A percentile compares a stretch with the other conserved stretches of the same genome.
These are phyloP conservation scores for Budorcas taxicolor DNA, from an alignment of 2,113 vertebrate species.

Conservation along the genomic window DNA sequence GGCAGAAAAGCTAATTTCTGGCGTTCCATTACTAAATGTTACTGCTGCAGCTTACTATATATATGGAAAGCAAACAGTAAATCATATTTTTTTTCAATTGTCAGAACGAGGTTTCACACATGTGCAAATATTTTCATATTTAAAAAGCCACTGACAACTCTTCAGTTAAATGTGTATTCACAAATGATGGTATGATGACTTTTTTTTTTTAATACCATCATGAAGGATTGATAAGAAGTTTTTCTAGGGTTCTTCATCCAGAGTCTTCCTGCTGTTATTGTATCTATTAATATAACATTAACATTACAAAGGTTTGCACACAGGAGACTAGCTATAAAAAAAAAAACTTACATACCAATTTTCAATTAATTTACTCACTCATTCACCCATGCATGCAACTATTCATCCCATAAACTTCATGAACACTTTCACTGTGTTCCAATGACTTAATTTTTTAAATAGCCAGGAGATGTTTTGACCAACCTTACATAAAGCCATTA, in stretches of 20 bases:
- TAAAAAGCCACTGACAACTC: neutral
- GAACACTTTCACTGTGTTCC: neutral
- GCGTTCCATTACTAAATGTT: neutral
- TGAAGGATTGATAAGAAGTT: neutral
- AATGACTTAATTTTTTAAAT: neutral
- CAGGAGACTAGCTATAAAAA: neutral
- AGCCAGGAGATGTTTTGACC: neutral
- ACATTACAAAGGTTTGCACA: neutral
- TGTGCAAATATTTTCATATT: conserved; percentile 13
- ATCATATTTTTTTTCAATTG: neutral
- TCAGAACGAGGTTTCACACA: neutral
- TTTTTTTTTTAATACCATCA: neutral
- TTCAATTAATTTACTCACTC: neutral
- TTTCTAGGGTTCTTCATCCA: neutral
- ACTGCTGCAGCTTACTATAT: neutral
- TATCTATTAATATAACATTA: neutral
- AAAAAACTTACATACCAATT: neutral
- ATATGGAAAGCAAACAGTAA: neutral
- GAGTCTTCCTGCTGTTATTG: neutral
- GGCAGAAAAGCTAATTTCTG: neutral
- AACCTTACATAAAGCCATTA: neutral
- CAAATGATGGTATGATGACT: neutral
- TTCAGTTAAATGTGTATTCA: neutral
- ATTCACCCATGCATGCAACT: neutral
- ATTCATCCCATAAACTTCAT: neutral